Base-by-base conservation (phyloP, 2,888 invertebrate genomes). In the Euplagia quadripunctaria region DNA sequence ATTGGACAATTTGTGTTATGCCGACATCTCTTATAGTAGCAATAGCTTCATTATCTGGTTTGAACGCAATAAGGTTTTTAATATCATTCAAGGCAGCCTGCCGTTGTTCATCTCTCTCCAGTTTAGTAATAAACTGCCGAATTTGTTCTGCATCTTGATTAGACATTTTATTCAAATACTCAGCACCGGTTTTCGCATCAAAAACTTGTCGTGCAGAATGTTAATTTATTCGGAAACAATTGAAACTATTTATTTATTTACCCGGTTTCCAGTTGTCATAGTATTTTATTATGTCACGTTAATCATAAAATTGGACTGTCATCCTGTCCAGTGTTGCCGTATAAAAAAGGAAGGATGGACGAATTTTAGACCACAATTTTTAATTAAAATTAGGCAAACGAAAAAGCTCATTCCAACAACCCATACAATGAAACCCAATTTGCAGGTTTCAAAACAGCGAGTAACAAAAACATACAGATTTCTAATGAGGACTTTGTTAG, bases 1-100 rank as follows among this genome's bases (percentile, higher is more conserved):
- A 97, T 64, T 97, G 96, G 76, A 97, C 96, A 72, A 98, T 96
- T 82, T 96, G 93, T 0, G 97, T 94, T 72, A 97, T 94, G 79
- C 96, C 96, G 31, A 96, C 89, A 82, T 88, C 84, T 82, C 85
- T 87, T 51, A 96, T 90, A 12, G 88, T 87, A 17, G 78, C 78
- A 8, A 84, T 82, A 68, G 90, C 91, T 82, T 94, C 93, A 66
- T 83, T 82, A 11, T 91, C 83, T 67, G 94, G 89, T 79, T 93
- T 94, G 68, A 83, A 86, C 16, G 84, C 79, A 52, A 95, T 77
- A 64, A 94, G 87, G 75, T 91, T 93, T 86, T 93, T 94, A 14
- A 96, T 89, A 72, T 94, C 92, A 81, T 90, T 92, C 64, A 96
- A 81, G 41, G 92, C 92, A 58, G 86, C 85, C 70, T 89, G 88